These are phyloP conservation scores for Pangasius larnaudii DNA, from an alignment of 2,797 vertebrate genomes.

Conservation along the genomic window DNA sequence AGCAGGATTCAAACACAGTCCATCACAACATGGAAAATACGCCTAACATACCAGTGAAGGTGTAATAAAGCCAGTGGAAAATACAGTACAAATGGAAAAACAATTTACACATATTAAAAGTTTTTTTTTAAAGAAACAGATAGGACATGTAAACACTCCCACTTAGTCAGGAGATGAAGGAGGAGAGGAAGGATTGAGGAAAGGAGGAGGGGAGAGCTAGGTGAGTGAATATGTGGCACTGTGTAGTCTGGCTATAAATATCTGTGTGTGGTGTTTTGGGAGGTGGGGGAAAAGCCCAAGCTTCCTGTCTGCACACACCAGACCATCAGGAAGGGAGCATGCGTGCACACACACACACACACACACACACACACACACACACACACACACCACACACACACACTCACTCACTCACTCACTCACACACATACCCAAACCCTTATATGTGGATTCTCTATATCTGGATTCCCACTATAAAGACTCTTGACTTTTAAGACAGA, in stretches of 20 bases:
- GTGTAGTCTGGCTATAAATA: constrained; percentile 56
- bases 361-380: constrained; percentile 28
- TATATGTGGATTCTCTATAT: background rate
- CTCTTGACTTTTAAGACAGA: background rate
- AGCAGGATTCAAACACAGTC: background rate
- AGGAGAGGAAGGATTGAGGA: constrained; percentile 20
- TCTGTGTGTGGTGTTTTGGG: constrained; percentile 50
- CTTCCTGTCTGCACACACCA: constrained; percentile 53
- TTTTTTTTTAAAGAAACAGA: background rate
- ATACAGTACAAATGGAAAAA: background rate
- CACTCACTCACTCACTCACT: constrained; percentile 14
- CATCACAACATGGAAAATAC: background rate
- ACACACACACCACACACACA: constrained; percentile 10
- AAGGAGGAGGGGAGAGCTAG: constrained; percentile 27
- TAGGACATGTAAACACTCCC: constrained; percentile 35
- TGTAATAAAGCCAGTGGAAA: background rate
- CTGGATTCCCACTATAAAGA: background rate
- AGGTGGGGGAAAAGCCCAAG: constrained; percentile 53
- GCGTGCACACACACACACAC: constrained; percentile 14
- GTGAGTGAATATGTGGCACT: constrained; percentile 42
- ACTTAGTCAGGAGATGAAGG: constrained; percentile 42
- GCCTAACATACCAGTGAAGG: background rate
- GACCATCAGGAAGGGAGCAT: constrained; percentile 51
- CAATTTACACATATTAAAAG: background rate
- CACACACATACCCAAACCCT: background rate